Conservation (phyloP, 2,113 vertebrate genomes). For the Pseudopodoces humilis region DNA sequence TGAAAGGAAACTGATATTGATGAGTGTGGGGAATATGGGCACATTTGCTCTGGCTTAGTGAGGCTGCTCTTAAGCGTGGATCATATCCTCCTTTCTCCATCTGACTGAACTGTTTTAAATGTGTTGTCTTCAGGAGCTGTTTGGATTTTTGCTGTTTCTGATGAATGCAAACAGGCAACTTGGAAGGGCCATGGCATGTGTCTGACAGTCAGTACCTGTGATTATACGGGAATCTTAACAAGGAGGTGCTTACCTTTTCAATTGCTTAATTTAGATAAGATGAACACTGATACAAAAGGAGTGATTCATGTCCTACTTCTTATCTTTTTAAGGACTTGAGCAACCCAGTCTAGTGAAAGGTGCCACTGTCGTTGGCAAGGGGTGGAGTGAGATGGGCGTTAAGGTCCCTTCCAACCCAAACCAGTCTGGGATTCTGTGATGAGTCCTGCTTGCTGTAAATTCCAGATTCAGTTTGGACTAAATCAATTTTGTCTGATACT, state of each 20-base stretch:
- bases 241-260: neutral
- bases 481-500: neutral
- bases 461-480: neutral
- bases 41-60: neutral
- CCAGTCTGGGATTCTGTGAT: neutral
- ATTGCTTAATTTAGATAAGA: neutral
- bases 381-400: fast-evolving
- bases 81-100: neutral
- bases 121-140: neutral
- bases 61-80: neutral
- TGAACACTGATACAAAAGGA: neutral
- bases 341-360: too few species aligned
- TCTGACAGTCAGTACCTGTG: neutral
- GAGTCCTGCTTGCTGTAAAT: neutral
- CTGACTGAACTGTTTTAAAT: neutral
- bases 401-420: neutral
- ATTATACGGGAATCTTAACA: neutral
- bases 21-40: neutral
- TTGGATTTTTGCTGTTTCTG: neutral
- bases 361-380: neutral
- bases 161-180: neutral
- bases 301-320: neutral
- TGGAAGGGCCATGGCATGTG: fast-evolving
- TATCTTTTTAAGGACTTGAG: neutral
- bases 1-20: neutral